Conservation (phyloP, 2,113 vertebrate genomes). For the Pterocles gutturalis region DNA sequence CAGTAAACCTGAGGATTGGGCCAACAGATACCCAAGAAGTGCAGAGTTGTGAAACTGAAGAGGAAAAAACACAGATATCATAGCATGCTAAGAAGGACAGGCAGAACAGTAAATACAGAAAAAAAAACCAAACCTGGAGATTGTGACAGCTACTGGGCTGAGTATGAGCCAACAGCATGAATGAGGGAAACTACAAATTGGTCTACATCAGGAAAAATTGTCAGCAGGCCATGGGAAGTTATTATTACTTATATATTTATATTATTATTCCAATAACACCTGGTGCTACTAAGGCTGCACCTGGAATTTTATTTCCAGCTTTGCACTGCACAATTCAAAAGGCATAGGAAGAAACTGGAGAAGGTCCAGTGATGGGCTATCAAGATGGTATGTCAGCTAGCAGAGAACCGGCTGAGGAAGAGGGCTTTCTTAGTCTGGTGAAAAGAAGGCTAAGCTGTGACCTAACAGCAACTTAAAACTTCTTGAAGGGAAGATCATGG, state of each 20-base stretch:
- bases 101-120: background rate
- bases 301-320: background rate
- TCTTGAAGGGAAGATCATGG: background rate
- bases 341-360: background rate
- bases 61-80: background rate
- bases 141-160: background rate
- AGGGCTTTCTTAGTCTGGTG: background rate
- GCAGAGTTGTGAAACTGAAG: background rate
- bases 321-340: background rate
- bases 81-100: background rate
- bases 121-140: accelerated
- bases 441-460: accelerated
- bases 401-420: background rate
- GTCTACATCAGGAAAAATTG: background rate
- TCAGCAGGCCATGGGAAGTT: background rate
- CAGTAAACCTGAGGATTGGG: background rate
- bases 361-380: background rate
- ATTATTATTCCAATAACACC: background rate
- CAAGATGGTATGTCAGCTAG: background rate
- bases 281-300: background rate
- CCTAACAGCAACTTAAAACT: background rate
- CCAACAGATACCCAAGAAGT: background rate
- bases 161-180: background rate
- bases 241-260: too few relatives aligned
- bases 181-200: background rate